Evolutionary conservation across 2,888 invertebrate species (phyloP).

Genomic region (Cheilosia vulpina): DNA sequence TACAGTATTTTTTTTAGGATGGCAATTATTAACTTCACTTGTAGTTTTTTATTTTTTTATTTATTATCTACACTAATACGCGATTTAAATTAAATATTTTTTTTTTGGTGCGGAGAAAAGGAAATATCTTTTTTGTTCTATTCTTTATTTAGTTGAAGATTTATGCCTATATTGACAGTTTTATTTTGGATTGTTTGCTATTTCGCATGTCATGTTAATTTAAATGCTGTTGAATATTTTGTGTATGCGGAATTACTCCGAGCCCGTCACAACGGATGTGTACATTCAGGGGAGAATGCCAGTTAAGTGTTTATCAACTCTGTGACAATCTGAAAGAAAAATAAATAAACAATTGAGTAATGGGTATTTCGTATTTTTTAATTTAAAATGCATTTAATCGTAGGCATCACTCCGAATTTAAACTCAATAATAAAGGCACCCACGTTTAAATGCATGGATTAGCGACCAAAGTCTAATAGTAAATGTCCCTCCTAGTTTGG

Average conservation of each 20-base stretch:
- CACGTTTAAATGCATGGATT: background rate
- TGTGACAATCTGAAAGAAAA: slow-evolving; percentile 55
- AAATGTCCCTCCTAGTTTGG: background rate
- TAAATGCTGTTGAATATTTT: background rate
- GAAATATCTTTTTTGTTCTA: slow-evolving; percentile 26
- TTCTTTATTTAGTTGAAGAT: slow-evolving; percentile 2
- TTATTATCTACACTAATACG: slow-evolving; percentile 42
- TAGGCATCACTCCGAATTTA: background rate
- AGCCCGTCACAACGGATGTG: slow-evolving; percentile 14
- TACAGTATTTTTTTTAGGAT: slow-evolving; percentile 47
- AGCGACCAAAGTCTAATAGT: background rate
- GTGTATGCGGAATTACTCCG: background rate
- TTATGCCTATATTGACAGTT: background rate
- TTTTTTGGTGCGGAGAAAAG: background rate
- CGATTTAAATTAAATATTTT: slow-evolving; percentile 30
- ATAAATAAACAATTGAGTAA: background rate
- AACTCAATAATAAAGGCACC: too few relatives aligned
- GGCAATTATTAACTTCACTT: slow-evolving; percentile 46
- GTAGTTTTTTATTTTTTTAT: slow-evolving; percentile 6
- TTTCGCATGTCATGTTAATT: slow-evolving; percentile 4
- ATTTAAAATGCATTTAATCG: background rate
- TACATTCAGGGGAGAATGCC: slow-evolving; percentile 38
- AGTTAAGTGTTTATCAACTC: slow-evolving; percentile 37
- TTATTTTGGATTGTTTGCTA: slow-evolving; percentile 13
- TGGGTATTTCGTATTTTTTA: background rate